phyloP scores from a whole-genome alignment of 2,113 vertebrate species.

The Gallinago media region DNA sequence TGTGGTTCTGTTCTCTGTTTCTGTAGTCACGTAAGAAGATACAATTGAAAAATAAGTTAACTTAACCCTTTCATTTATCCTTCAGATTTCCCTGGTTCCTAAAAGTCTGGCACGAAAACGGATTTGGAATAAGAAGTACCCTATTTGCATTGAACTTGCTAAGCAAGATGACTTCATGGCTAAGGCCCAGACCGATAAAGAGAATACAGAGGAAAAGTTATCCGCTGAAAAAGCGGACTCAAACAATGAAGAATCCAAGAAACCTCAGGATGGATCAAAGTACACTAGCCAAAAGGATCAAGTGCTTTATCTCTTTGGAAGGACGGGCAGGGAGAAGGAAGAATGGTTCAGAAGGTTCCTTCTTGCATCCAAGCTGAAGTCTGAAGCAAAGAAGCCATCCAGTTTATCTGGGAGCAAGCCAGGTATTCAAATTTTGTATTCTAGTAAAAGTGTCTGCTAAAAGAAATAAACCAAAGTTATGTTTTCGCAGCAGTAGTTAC shows the following conservation, averaged over 20 bases:
- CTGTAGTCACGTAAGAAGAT: not conserved
- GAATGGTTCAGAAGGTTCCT: slow-evolving; percentile 96
- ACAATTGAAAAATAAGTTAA: not conserved
- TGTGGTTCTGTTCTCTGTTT: not conserved
- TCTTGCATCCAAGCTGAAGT: slow-evolving; percentile 85
- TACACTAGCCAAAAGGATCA: slow-evolving; percentile 76
- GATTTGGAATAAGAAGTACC: slow-evolving; percentile 99
- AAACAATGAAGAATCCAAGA: slow-evolving; percentile 83
- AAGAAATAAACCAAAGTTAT: not conserved
- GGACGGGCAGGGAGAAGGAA: slow-evolving; percentile 96
- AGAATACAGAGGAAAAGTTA: slow-evolving; percentile 77
- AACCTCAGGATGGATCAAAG: slow-evolving; percentile 72
- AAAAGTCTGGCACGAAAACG: slow-evolving; percentile 94
- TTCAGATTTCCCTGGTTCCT: slow-evolving; percentile 92
- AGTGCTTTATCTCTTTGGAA: slow-evolving; percentile 94
- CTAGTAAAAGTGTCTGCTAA: not conserved
- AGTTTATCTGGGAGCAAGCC: slow-evolving; percentile 81
- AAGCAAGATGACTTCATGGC: slow-evolving; percentile 97
- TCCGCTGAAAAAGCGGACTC: slow-evolving; percentile 77
- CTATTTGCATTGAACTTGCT: slow-evolving; percentile 94
- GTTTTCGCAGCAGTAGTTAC: not conserved
- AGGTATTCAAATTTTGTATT: slow-evolving; percentile 71
- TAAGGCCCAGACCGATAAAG: slow-evolving; percentile 87
- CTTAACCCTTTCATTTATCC: slow-evolving; percentile 7
- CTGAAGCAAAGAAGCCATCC: slow-evolving; percentile 80